A percentile compares a stretch with the other conserved stretches of the same genome.
Conservation (phyloP, 2,797 vertebrate species). For the Anisognathus igniventris region DNA sequence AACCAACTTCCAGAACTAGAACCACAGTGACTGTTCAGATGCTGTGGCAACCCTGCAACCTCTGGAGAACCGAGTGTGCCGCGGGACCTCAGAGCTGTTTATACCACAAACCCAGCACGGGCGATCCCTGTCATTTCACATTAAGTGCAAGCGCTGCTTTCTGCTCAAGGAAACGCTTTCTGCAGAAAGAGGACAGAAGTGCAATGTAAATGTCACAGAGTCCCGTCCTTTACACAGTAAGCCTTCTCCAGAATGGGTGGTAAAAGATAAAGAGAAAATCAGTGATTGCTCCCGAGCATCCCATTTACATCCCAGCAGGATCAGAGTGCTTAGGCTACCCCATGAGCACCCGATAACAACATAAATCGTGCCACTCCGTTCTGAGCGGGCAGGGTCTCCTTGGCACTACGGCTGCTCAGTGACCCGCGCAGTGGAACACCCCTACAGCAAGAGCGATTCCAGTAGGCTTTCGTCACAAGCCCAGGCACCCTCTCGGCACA, state of each 20-base stretch:
- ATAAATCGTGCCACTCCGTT: rapidly evolving
- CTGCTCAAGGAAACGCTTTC: background rate
- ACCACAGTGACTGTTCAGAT: background rate
- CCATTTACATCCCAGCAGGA: background rate
- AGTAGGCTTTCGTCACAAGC: background rate
- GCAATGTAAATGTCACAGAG: background rate
- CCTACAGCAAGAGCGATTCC: background rate
- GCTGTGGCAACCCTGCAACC: background rate
- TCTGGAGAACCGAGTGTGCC: rapidly evolving
- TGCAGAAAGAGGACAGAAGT: background rate
- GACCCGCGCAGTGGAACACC: background rate
- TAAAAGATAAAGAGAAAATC: background rate
- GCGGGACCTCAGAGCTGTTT: background rate
- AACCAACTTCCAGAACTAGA: background rate
- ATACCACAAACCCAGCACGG: background rate
- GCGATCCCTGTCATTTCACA: background rate
- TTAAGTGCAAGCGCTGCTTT: background rate
- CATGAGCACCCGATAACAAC: background rate
- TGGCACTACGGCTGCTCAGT: background rate
- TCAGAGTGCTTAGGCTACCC: background rate
- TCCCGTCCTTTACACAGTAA: background rate
- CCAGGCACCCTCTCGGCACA: background rate
- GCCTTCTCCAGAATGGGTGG: background rate
- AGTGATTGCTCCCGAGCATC: background rate
- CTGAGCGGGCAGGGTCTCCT: background rate